These are phyloP conservation scores for Pomatorhinus ruficollis DNA, from an alignment of 2,113 vertebrate genomes.

Conservation along the genomic window DNA sequence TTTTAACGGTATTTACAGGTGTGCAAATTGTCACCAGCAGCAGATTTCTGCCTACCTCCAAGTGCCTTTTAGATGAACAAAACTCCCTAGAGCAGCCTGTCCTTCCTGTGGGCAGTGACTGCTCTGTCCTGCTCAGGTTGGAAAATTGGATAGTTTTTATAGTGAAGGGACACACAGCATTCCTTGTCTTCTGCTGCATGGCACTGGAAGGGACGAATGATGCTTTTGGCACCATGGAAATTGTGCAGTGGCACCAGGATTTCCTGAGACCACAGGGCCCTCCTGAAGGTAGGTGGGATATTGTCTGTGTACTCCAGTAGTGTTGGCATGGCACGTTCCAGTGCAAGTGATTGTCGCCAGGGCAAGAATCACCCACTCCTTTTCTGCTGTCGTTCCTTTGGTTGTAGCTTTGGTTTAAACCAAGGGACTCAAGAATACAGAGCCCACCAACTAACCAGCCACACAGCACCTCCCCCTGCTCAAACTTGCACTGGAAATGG, in stretches of 20 bases:
- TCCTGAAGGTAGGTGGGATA: not conserved
- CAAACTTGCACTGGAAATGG: not conserved
- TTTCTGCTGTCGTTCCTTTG: not conserved
- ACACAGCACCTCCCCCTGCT: not conserved
- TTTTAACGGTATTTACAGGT: not conserved
- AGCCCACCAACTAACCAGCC: not conserved
- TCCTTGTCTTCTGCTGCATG: not conserved
- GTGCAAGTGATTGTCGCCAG: not conserved
- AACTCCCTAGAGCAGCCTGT: not conserved
- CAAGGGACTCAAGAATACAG: not conserved
- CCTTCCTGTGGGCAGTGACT: not conserved
- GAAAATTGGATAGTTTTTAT: not conserved
- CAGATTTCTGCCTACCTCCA: not conserved
- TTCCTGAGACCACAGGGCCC: not conserved
- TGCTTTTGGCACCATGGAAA: accelerated
- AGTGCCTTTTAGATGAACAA: not conserved
- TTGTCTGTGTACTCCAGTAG: not conserved
- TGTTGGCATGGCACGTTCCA: accelerated
- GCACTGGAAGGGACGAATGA: accelerated
- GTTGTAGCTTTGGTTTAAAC: not conserved
- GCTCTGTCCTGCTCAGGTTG: not conserved
- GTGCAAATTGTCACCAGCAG: not conserved
- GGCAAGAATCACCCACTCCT: not conserved
- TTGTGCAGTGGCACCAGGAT: not conserved
- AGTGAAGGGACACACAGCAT: not conserved